Evolutionary conservation across 2,797 vertebrate genomes (phyloP), one percentile per base, ranked within the genome.

Genomic region (Cuniculus paca): DNA sequence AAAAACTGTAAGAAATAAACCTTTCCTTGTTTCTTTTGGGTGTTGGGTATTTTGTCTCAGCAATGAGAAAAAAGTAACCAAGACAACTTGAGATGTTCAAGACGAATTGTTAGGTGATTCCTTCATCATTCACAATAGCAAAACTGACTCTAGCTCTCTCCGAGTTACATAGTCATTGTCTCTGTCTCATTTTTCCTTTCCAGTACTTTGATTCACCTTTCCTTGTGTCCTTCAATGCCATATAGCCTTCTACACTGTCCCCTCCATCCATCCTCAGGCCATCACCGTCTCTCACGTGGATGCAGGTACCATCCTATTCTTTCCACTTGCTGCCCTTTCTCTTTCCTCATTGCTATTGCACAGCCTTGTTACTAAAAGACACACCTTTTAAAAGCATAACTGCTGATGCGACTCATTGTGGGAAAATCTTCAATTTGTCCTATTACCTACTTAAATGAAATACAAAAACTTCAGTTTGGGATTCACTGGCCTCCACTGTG

Each of bases 181-280:
- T 50, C 58, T 26, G 39, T 36, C 61, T 63, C 7, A 2, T 54
- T 45, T 48, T 19, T 31, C 24, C 24, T 58, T 45, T 20, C 36
- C 3, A 28, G 45, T 26, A 6, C 19, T 50, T 68, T 13, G 1
- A 3, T 3, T 42, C 6, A 4, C 11, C 61, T 8, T 84, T 58
- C 19, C 4, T 52, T 26, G 0, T 31, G 7, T 2, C 5, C 31
- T 28, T 34, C 10, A 56, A 39, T 12, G 42, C 1, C 45, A 26
- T 2, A 0, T 0, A 3, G 1, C 22, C 20, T 7, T 31, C 34
- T 0, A 48, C 45, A 1, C 52, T 0, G 0, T n/a, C 9, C 10
- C 42, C 24, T 2, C n/a, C 6, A 20, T 24, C 42, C 9, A 4
- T 13, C 42, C 42, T 45, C 17, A 60, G 72, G 31, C 10, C n/a